Base-by-base conservation (phyloP, 2,888 invertebrate species). In the Leuctra nigra region DNA sequence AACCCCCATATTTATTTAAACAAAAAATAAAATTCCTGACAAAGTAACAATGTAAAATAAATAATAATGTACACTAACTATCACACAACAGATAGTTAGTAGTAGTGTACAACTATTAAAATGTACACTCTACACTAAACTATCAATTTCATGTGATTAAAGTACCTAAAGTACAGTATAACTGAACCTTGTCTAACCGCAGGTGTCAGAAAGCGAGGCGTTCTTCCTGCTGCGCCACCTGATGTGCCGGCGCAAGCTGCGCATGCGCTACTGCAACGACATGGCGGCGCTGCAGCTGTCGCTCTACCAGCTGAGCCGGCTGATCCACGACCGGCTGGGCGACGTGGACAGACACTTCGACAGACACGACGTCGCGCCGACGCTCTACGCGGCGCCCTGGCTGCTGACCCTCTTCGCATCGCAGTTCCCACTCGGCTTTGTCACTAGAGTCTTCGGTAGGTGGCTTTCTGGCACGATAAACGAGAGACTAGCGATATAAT, bases 341-440 rank as follows among this genome's bases (percentile, higher is more conserved):
- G 89, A 91, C 56, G 76, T 97, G 38, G 93, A 95, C 72, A 80
- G 83, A 4, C 94, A 94, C 73, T 80, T 96, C 63, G 89, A 91
- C 66, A 75, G 81, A 13, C 83, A 94, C 68, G 96, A 97, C 73
- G 91, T 97, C 4, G 87, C 91, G 0, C 95, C 96, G 0, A 94
- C 95, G 0, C 74, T 97, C 4, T 97, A 96, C 71, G 96, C 96
- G 0, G 96, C 97, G 0, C 96, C 97, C 0, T 97, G 97, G 97
- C 86, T 97, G 68, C 79, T 97, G 2, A 97, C 97, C 0, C 75
- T 94, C 33, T 97, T 97, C 74, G 94, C 97, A 39, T 96, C 96
- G 54, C 95, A 96, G 73, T 97, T 97, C 71, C 94, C 96, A 0
- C 74, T 97, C 18, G 96, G 95, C 1, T 96, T 97, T 73, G 96